Conservation (phyloP, 2,113 vertebrate species). For the Ptilorrhoa leucosticta region DNA sequence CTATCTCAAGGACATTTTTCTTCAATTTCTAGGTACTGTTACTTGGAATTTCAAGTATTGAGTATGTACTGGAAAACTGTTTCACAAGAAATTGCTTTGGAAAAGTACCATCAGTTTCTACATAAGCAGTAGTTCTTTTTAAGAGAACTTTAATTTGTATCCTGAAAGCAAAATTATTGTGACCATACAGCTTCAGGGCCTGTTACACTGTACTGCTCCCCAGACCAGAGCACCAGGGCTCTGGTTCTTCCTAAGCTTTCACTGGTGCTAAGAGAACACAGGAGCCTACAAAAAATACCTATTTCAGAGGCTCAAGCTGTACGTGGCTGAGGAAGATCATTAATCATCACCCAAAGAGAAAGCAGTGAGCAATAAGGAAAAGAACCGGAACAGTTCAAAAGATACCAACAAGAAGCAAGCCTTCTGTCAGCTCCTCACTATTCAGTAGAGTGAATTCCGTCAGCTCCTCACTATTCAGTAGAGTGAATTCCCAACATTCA, state of each 20-base stretch:
- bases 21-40: background rate
- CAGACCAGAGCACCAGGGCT: background rate
- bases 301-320: background rate
- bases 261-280: background rate
- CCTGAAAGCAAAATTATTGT: background rate
- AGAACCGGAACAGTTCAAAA: background rate
- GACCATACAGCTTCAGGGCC: background rate
- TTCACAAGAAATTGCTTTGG: background rate
- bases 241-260: background rate
- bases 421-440: background rate
- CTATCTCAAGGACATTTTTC: background rate
- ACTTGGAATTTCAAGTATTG: background rate
- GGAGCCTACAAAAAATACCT: background rate
- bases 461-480: background rate
- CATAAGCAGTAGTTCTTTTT: background rate
- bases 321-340: background rate
- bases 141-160: background rate
- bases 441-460: background rate
- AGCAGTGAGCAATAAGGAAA: background rate
- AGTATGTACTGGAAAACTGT: rapidly evolving
- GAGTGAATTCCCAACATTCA: rapidly evolving
- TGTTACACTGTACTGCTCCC: rapidly evolving
- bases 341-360: background rate
- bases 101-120: background rate
- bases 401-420: background rate